A percentile compares a stretch with the other conserved stretches of the same genome.
Evolutionary conservation across 1,140 invertebrate genomes (phyloP).

Genomic region (Lamellibrachia luymesi): DNA sequence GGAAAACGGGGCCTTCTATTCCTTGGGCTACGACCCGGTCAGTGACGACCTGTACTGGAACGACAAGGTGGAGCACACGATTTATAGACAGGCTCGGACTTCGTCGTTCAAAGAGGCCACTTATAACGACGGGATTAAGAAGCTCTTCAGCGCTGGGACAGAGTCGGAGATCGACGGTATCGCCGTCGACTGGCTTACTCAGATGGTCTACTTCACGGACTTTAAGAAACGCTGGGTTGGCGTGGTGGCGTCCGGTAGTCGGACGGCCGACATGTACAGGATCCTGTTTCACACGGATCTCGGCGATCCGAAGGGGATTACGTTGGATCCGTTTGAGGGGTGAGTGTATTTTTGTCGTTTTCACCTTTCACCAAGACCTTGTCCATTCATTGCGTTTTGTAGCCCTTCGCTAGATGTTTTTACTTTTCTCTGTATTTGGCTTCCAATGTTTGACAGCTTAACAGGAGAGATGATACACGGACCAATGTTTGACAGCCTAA

Average conservation of each 20-base stretch:
- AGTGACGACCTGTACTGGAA: background rate
- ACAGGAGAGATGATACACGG: background rate
- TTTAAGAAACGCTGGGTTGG: conserved; percentile 5
- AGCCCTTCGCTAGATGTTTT: too few species aligned
- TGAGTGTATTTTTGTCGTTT: background rate
- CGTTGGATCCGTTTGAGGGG: conserved; percentile 9
- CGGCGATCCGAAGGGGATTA: background rate
- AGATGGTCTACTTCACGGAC: conserved; percentile 24
- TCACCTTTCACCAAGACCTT: too few species aligned
- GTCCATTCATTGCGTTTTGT: too few species aligned
- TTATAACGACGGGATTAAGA: background rate
- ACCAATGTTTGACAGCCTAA: background rate
- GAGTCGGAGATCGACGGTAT: conserved; percentile 18
- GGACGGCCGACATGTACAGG: background rate
- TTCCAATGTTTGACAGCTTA: background rate
- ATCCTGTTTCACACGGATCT: conserved; percentile 5
- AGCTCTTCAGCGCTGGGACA: background rate
- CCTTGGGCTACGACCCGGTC: background rate
- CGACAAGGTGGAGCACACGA: background rate
- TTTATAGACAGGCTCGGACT: background rate
- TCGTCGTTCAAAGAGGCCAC: background rate
- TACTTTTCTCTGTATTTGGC: too few species aligned
- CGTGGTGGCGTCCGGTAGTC: conserved; percentile 7
- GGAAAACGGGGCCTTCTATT: background rate
- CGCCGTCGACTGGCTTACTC: conserved; percentile 21